These are phyloP conservation scores for Diachrysia chrysitis DNA, from an alignment of 2,888 invertebrate genomes.

Conservation along the genomic window DNA sequence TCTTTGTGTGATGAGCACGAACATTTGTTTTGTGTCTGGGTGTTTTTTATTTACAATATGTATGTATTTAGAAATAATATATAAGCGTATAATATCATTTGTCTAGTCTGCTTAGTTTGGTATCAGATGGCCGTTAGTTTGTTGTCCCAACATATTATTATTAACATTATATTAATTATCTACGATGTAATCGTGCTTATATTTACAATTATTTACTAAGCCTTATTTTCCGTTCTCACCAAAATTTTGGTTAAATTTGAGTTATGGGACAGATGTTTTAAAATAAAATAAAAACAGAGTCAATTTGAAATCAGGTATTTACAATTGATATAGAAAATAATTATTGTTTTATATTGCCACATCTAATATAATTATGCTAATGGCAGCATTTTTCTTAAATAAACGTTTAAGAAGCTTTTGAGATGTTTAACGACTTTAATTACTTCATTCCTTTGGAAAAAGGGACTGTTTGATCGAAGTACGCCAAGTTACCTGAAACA, in stretches of 20 bases:
- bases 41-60: no score
- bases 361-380: constrained; percentile 22
- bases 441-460: constrained; percentile 39
- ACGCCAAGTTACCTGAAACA: constrained; percentile 58
- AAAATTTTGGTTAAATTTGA: constrained; percentile 20
- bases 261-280: not conserved
- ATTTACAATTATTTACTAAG: no score
- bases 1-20: no score
- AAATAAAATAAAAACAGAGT: not conserved
- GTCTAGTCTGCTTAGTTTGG: no score
- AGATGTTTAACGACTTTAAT: constrained; percentile 40
- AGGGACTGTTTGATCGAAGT: constrained; percentile 36
- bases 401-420: constrained; percentile 19
- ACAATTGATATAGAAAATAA: not conserved
- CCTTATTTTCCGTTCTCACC: not conserved
- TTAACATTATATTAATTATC: no score
- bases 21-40: no score
- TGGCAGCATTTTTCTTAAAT: constrained; percentile 23
- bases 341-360: not conserved
- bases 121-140: no score
- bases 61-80: no score
- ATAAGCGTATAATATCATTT: no score
- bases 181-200: no score
- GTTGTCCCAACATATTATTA: no score
- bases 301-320: not conserved